A percentile compares a stretch with the other conserved stretches of the same genome.
Evolutionary conservation across 2,797 vertebrate species (phyloP).

Genomic region (Chaetophractus vellerosus): DNA sequence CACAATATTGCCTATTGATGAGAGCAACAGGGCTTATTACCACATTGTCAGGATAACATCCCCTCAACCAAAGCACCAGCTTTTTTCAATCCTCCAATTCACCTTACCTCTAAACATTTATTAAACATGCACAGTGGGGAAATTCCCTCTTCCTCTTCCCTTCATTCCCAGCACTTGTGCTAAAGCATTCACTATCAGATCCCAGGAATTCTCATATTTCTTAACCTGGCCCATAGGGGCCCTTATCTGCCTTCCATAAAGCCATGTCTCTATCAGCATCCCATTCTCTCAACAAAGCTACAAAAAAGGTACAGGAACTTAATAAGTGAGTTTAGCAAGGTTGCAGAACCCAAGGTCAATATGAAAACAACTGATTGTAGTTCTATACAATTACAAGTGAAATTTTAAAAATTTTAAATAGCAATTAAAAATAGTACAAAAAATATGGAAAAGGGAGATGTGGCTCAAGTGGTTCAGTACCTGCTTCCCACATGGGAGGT

Average conservation of each 20-base stretch:
- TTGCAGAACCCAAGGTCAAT: neutral
- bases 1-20: neutral
- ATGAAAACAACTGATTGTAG: neutral
- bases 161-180: neutral
- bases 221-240: neutral
- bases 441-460: neutral
- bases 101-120: slow-evolving; percentile 12
- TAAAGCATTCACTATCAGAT: neutral
- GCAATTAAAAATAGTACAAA: neutral
- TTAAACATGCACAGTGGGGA: neutral
- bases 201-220: neutral
- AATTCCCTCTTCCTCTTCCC: neutral
- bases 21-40: neutral
- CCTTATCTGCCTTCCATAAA: neutral
- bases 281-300: neutral
- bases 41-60: neutral
- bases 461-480: no score
- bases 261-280: neutral
- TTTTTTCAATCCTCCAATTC: neutral
- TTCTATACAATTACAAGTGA: neutral
- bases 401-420: neutral
- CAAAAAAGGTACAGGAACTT: neutral
- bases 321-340: neutral
- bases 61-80: neutral
- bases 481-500: no score